Conservation (phyloP, 2,113 vertebrate genomes). For the Cryptoleucopteryx plumbea region DNA sequence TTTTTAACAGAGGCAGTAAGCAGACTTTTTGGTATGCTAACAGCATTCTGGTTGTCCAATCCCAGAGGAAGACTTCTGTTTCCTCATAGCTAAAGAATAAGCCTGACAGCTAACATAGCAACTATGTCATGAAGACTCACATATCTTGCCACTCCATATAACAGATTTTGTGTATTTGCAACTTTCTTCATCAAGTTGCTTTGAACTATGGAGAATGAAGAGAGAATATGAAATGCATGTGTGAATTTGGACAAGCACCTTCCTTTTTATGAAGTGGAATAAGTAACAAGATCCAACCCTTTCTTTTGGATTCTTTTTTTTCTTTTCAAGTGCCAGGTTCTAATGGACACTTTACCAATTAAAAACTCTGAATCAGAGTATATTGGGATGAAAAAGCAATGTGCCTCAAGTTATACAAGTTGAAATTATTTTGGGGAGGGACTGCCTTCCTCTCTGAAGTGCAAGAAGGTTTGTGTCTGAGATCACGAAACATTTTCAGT, state of each 20-base stretch:
- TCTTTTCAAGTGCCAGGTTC: background rate
- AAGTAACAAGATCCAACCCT: background rate
- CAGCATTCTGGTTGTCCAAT: background rate
- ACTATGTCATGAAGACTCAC: background rate
- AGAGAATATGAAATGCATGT: background rate
- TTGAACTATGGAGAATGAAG: background rate
- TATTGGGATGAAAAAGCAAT: background rate
- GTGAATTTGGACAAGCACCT: background rate
- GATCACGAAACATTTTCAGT: background rate
- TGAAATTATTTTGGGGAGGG: background rate
- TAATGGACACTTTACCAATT: background rate
- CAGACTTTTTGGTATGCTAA: background rate
- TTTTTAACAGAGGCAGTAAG: background rate
- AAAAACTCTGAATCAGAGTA: background rate
- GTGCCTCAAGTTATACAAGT: background rate
- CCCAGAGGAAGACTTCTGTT: background rate
- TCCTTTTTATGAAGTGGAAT: background rate
- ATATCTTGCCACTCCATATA: background rate
- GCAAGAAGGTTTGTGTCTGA: background rate
- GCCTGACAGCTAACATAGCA: background rate
- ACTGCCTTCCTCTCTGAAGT: background rate
- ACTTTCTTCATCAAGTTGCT: background rate
- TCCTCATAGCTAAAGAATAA: background rate
- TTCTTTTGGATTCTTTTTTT: background rate
- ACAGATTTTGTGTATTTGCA: background rate